A percentile compares a stretch with the other conserved stretches of the same genome.
Conservation (phyloP, 2,888 invertebrate genomes). For the Drosophila planitibia region DNA sequence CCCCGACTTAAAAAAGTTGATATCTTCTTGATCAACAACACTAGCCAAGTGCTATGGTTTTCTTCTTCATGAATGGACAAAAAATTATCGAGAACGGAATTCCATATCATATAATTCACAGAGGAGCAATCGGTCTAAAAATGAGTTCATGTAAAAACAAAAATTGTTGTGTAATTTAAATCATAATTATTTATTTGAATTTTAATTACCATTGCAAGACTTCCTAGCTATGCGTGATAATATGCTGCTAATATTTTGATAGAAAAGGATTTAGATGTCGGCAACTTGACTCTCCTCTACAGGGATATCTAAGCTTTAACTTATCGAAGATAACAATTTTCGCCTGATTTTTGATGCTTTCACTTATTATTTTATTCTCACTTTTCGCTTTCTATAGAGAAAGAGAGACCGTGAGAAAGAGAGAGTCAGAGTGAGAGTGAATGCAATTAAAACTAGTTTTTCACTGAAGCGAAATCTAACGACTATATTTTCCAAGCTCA, state of each 20-base stretch:
- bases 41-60: not conserved
- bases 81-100: not conserved
- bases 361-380: conserved; percentile 1
- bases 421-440: not conserved
- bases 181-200: not conserved
- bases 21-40: not conserved
- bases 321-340: accelerated
- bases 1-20: not conserved
- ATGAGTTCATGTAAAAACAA: not conserved
- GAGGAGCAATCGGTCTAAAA: not conserved
- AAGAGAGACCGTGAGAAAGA: not conserved
- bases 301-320: not conserved
- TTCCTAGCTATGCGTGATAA: not conserved
- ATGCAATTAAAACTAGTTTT: conserved; percentile 37
- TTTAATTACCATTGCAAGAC: not conserved
- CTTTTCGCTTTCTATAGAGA: not conserved
- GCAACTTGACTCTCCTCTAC: not conserved
- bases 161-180: not conserved
- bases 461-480: conserved; percentile 19
- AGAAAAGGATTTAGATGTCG: not conserved
- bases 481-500: conserved; percentile 26
- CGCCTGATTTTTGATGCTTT: not conserved
- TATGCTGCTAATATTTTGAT: not conserved
- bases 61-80: not conserved
- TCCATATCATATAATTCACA: not conserved